Conservation (phyloP, 2,797 vertebrate species). For the Tadarida brasiliensis region DNA sequence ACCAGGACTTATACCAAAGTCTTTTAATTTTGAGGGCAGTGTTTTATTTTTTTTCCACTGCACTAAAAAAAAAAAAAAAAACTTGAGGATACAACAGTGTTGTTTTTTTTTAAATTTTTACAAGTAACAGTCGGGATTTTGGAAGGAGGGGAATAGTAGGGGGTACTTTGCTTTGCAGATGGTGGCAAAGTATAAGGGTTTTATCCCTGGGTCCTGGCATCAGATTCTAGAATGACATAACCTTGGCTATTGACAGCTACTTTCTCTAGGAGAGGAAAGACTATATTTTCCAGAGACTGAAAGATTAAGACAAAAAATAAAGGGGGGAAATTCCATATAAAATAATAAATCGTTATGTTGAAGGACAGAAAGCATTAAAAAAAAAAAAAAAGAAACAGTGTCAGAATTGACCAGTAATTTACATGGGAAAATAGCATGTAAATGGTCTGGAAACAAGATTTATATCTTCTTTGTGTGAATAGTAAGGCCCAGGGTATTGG, state of each 20-base stretch:
- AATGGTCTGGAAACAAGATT: background rate
- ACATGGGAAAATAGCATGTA: background rate
- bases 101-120: background rate
- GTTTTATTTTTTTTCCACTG: background rate
- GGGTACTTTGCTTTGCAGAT: background rate
- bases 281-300: background rate
- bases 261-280: constrained; percentile 47
- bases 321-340: background rate
- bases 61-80: background rate
- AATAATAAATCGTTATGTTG: background rate
- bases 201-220: background rate
- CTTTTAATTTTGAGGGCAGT: background rate
- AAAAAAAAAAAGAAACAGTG: background rate
- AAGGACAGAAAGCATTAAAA: background rate
- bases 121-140: background rate
- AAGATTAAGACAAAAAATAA: constrained; percentile 27
- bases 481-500: background rate
- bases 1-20: background rate
- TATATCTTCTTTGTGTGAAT: constrained; percentile 24
- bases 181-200: background rate
- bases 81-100: background rate
- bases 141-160: background rate
- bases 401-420: constrained; percentile 4
- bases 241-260: background rate
- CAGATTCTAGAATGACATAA: background rate